phyloP scores from a whole-genome alignment of 1,140 invertebrate genomes.

The Lepidurus arcticus region DNA sequence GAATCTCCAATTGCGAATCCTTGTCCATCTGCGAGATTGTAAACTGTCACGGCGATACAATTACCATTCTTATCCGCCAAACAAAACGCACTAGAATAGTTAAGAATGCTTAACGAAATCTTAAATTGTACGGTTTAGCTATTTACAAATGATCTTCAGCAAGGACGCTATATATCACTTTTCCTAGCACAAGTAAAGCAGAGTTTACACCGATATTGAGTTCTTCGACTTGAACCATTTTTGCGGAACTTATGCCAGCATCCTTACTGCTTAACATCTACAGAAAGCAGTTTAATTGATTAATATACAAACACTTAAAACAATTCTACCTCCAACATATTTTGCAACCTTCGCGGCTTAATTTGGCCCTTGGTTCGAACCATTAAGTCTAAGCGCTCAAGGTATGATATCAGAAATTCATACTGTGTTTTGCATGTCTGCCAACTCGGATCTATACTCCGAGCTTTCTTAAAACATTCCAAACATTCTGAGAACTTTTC shows the following conservation, averaged over 20 bases:
- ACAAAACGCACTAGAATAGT: constrained; percentile 66
- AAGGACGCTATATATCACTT: constrained; percentile 72
- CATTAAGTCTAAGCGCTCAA: constrained; percentile 59
- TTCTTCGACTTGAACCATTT: constrained; percentile 47
- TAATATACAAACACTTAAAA: constrained; percentile 27
- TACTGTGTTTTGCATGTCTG: constrained; percentile 56
- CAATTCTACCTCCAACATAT: constrained; percentile 55
- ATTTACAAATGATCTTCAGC: constrained; percentile 72
- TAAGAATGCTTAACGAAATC: background rate
- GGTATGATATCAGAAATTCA: constrained; percentile 58
- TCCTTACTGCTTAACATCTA: constrained; percentile 39
- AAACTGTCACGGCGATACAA: constrained; percentile 69
- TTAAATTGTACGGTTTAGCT: constrained; percentile 26
- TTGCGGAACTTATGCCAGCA: constrained; percentile 34
- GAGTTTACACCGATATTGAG: constrained; percentile 55
- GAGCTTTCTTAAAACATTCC: constrained; percentile 59
- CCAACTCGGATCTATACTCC: constrained; percentile 68
- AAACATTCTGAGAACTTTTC: constrained; percentile 67
- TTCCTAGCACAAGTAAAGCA: constrained; percentile 65
- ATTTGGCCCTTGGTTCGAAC: constrained; percentile 64
- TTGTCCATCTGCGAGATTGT: constrained; percentile 71
- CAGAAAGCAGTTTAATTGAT: constrained; percentile 33
- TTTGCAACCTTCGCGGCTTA: constrained; percentile 61
- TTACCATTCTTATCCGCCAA: constrained; percentile 64
- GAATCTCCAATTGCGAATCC: constrained; percentile 78